These are phyloP conservation scores for Sitobion miscanthi DNA, from an alignment of 1,140 invertebrate genomes.

Conservation along the genomic window DNA sequence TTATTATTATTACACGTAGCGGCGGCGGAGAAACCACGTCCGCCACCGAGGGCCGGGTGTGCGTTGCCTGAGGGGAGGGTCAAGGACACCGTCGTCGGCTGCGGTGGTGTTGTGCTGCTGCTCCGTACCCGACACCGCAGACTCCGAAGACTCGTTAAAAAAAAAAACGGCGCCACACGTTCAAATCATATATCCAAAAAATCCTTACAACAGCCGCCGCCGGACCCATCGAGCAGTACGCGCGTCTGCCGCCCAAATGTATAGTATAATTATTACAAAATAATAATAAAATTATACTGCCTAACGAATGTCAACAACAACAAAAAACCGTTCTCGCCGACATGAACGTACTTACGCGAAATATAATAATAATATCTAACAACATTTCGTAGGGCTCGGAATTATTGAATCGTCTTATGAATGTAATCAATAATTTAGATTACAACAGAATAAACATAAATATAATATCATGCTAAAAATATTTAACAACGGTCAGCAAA, in stretches of 20 bases:
- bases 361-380: background rate
- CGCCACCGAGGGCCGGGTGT: constrained; percentile 6
- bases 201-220: background rate
- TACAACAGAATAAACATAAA: background rate
- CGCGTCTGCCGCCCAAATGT: background rate
- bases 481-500: too few species aligned
- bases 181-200: constrained; percentile 9
- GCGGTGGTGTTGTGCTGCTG: background rate
- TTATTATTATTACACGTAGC: constrained; percentile 36
- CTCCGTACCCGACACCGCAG: constrained; percentile 30
- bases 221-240: background rate
- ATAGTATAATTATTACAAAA: background rate
- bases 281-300: background rate
- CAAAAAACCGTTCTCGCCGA: background rate
- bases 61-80: constrained; percentile 48
- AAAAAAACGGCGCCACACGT: constrained; percentile 49
- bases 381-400: background rate
- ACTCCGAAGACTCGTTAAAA: constrained; percentile 35
- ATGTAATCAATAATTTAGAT: background rate
- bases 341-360: background rate
- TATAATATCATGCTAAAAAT: too few species aligned
- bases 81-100: constrained; percentile 33
- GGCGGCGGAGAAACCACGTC: constrained; percentile 41
- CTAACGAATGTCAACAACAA: background rate
- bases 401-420: background rate